Base-by-base conservation (phyloP, 1,140 invertebrate species). In the Heliconius hewitsoni region DNA sequence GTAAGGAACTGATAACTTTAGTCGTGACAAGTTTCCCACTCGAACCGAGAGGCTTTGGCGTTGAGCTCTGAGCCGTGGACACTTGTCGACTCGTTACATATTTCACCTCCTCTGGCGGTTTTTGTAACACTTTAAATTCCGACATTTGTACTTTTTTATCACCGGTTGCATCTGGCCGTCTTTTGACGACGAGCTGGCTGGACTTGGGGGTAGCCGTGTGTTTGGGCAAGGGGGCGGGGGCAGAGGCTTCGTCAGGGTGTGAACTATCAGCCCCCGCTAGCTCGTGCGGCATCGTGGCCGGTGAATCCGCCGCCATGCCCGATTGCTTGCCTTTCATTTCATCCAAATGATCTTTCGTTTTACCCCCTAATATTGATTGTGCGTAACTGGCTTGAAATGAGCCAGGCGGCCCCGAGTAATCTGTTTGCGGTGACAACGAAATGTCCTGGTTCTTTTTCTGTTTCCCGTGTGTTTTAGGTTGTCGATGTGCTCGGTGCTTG, bases 381-480 rank as follows among this genome's bases (percentile, higher is more conserved):
- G 93, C 92, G 74, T 94, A 95, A 77, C 87, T 94, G 18, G 93
- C 93, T 81, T 95, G 94, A 84, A 94, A 95, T 18, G 91, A 89
- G 39, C 89, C 90, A 19, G 91, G 92, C 0, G 91, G 84, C 1
- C 88, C 90, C 1, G 90, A 82, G 72, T 91, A 93, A 5, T 94
- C 93, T 19, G 89, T 27, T 78, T 91, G 91, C 11, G 91, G 91
- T 18, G 89, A 91, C 37, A 85, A 52, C 8, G 90, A 77, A 18
- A 86, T 34, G 74, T 93, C 91, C 83, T 91, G 87, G 66, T 80
- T 74, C 85, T 93, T 92, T 77, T 82, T 87, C 84, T 92, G 90
- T 82, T 90, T 91, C 37, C 85, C 76, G 76, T 39, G 83, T 66
- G 18, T 76, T 79, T 71, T 85, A 82, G 73, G 85, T 70, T 23